Evolutionary conservation across 2,888 invertebrate species (phyloP).

Genomic region (Coelopa pilipes): DNA sequence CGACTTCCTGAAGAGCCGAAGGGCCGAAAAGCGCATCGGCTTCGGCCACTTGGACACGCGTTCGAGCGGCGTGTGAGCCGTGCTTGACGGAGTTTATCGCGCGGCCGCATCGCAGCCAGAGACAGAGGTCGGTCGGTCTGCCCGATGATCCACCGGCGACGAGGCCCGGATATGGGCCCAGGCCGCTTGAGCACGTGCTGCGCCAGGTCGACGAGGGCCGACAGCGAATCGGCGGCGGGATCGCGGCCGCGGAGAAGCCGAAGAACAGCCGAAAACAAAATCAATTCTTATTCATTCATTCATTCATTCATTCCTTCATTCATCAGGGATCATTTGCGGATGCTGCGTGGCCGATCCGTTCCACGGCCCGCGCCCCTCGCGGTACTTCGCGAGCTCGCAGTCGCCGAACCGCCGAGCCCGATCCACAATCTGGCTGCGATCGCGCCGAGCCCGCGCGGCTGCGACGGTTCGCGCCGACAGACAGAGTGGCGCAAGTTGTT

Average conservation of each 20-base stretch:
- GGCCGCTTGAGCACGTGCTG: constrained; percentile 38
- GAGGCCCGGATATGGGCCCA: constrained; percentile 9
- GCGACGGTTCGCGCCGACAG: constrained; percentile 31
- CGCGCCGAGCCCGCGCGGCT: constrained; percentile 23
- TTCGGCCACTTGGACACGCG: constrained; percentile 9
- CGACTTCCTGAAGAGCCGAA: no score
- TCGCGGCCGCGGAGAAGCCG: neutral
- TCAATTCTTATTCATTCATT: constrained; percentile 37
- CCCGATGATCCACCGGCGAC: constrained; percentile 13
- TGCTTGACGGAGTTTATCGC: constrained; percentile 31
- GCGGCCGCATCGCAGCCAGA: constrained; percentile 11
- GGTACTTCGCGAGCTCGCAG: neutral
- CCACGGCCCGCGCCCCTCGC: constrained; percentile 37
- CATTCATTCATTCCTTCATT: neutral
- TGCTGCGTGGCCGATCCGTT: constrained; percentile 46
- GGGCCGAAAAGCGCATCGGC: no score
- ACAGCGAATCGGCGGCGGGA: neutral
- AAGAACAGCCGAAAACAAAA: constrained; percentile 16
- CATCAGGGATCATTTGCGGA: constrained; percentile 31
- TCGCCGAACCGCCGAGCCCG: constrained; percentile 11
- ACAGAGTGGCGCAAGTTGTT: constrained; percentile 35
- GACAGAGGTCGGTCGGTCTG: no score
- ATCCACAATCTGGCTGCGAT: constrained; percentile 37
- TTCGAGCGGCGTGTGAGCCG: constrained; percentile 7
- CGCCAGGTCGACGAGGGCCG: neutral